Evolutionary conservation across 1,140 invertebrate species (phyloP).

Genomic region (Episyrphus balteatus): DNA sequence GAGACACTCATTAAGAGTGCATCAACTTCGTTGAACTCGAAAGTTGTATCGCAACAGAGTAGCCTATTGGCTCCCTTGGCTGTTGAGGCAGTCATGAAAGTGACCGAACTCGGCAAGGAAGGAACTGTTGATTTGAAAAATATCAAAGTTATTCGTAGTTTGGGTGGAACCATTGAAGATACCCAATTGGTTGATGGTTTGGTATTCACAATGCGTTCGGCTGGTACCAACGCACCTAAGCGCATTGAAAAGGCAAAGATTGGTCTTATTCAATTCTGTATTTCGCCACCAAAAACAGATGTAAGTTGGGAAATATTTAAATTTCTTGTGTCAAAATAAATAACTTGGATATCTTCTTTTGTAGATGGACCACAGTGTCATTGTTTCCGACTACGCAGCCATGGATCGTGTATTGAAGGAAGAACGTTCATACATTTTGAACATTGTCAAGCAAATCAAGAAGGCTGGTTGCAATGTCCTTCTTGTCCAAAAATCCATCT

Average conservation of each 20-base stretch:
- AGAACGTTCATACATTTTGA: constrained; percentile 94
- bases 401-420: constrained; percentile 99
- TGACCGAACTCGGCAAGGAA: constrained; percentile 52
- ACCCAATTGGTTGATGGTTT: constrained; percentile 92
- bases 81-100: constrained; percentile 90
- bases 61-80: constrained; percentile 90
- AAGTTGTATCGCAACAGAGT: constrained; percentile 97
- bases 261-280: constrained; percentile 98
- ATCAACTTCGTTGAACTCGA: constrained; percentile 95
- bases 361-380: constrained; percentile 96
- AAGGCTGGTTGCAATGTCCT: constrained; percentile 97
- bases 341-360: constrained; percentile 11
- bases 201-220: constrained; percentile 82
- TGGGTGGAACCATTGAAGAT: constrained; percentile 97
- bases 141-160: constrained; percentile 91
- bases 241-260: constrained; percentile 97
- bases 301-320: constrained; percentile 58
- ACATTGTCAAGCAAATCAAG: constrained; percentile 98
- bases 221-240: constrained; percentile 84
- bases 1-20: constrained; percentile 87
- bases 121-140: constrained; percentile 61
- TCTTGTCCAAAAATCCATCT: constrained; percentile 96
- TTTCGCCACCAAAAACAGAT: constrained; percentile 99
- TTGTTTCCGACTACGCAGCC: constrained; percentile 96
- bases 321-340: constrained; percentile 1